Evolutionary conservation across 2,797 vertebrate species (phyloP).

Genomic region (Tangara arthus): DNA sequence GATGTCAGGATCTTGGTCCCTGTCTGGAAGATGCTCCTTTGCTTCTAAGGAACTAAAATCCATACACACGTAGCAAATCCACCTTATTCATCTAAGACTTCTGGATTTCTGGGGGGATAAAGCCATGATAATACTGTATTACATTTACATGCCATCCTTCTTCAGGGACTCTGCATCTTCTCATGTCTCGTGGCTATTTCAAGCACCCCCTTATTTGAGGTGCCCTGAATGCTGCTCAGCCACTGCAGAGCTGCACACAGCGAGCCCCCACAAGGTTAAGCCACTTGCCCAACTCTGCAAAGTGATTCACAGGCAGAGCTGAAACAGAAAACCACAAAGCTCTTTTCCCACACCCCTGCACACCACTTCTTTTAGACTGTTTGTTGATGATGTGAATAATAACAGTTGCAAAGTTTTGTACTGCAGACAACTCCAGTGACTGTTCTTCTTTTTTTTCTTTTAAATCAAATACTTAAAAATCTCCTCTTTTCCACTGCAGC

Average conservation of each 20-base stretch:
- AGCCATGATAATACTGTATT: background rate
- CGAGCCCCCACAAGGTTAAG: background rate
- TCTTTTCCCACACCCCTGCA: conserved; percentile 69
- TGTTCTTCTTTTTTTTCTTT: background rate
- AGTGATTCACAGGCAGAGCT: conserved; percentile 64
- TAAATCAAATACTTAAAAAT: background rate
- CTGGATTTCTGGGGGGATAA: conserved; percentile 7
- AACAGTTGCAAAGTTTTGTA: conserved; percentile 17
- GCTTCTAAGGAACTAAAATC: background rate
- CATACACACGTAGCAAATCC: background rate
- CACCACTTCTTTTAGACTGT: conserved; percentile 49
- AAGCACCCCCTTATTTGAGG: background rate
- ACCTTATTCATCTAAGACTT: background rate
- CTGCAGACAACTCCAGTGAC: background rate
- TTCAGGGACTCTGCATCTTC: background rate
- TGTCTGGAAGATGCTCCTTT: conserved; percentile 31
- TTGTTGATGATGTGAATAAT: conserved; percentile 49
- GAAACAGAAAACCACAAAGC: conserved; percentile 57
- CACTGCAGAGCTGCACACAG: background rate
- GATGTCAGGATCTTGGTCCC: conserved; percentile 12
- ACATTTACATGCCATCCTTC: background rate
- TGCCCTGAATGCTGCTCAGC: background rate
- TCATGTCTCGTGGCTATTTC: background rate
- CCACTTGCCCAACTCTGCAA: conserved; percentile 50
- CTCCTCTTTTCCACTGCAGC: background rate